These are phyloP conservation scores for Tetraodon nigroviridis DNA, from an alignment of 2,113 vertebrate genomes.

Conservation along the genomic window DNA sequence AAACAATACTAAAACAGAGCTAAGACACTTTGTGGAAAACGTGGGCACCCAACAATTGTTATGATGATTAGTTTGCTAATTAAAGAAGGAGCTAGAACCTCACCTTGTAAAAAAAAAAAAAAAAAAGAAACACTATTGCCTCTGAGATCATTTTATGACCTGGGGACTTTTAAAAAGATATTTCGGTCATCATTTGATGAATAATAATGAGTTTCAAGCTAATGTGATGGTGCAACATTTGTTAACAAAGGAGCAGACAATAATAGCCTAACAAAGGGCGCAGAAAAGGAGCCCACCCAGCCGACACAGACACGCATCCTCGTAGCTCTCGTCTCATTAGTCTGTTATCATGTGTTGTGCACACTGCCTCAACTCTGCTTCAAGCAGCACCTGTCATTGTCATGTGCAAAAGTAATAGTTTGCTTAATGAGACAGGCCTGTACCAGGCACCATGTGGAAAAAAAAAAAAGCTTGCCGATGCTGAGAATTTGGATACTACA, in stretches of 20 bases:
- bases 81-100: conserved; percentile 26
- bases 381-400: conserved; percentile 64
- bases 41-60: too few species aligned
- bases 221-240: conserved; percentile 54
- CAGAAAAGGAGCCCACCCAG: conserved; percentile 21
- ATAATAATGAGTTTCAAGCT: conserved; percentile 43
- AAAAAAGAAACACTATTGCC: not conserved
- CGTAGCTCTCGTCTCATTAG: conserved; percentile 69
- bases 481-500: conserved; percentile 17
- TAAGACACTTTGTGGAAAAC: too few species aligned
- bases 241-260: conserved; percentile 63
- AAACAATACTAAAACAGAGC: too few species aligned
- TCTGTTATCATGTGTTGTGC: conserved; percentile 50
- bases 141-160: conserved; percentile 45
- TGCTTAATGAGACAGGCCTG: conserved; percentile 48
- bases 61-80: too few species aligned
- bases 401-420: conserved; percentile 50
- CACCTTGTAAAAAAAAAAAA: conserved; percentile 4
- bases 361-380: conserved; percentile 57
- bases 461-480: conserved; percentile 13
- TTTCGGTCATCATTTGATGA: conserved; percentile 42
- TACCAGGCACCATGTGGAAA: conserved; percentile 17
- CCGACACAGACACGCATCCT: not conserved
- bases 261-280: conserved; percentile 38
- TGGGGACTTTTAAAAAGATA: conserved; percentile 33